Conservation (phyloP, 2,113 vertebrate species). For the Pontoporia blainvillei region DNA sequence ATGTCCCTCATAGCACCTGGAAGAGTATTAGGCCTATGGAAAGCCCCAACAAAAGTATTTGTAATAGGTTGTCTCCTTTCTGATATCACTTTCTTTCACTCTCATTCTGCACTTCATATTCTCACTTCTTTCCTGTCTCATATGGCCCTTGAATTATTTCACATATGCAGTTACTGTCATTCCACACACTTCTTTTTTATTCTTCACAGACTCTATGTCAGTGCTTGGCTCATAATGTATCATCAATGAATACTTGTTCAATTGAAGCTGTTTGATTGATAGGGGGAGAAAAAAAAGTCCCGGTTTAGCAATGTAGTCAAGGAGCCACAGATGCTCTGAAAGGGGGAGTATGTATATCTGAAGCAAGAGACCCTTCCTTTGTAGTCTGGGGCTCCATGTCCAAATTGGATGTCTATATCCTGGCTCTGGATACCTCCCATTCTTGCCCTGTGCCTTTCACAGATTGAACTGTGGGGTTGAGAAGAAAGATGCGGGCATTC, state of each 20-base stretch:
- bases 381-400: not conserved
- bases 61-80: not conserved
- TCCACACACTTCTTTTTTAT: not conserved
- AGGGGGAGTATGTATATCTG: no score
- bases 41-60: not conserved
- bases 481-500: not conserved
- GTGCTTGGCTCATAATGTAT: not conserved
- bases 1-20: not conserved
- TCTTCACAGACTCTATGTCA: not conserved
- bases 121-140: not conserved
- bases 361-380: not conserved
- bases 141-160: not conserved
- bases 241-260: not conserved
- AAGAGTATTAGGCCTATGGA: not conserved
- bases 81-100: not conserved
- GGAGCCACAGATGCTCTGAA: not conserved
- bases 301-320: not conserved
- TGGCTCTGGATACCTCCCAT: not conserved
- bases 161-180: not conserved
- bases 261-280: not conserved
- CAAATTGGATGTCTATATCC: not conserved
- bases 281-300: not conserved
- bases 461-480: not conserved
- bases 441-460: not conserved
- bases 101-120: not conserved